A percentile compares a stretch with the other conserved stretches of the same genome.
phyloP scores from a whole-genome alignment of 1,140 invertebrate genomes.

The Bombus pyrosoma region DNA sequence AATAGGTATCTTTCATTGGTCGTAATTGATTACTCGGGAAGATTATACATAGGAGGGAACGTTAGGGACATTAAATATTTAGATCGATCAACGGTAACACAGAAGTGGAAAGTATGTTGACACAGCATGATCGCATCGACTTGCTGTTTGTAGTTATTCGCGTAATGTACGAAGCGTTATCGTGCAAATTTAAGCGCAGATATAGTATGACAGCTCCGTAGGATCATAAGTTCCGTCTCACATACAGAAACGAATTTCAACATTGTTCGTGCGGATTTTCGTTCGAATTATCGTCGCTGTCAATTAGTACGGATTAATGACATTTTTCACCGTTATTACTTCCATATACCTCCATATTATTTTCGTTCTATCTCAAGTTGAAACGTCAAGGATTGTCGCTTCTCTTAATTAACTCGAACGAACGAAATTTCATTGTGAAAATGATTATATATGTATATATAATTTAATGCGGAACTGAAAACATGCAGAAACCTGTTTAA shows the following conservation, averaged over 20 bases:
- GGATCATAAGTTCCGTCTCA: not conserved
- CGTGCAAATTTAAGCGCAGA: not conserved
- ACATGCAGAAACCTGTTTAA: not conserved
- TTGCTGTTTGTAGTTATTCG: not conserved
- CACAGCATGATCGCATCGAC: constrained; percentile 5
- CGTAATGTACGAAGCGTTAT: not conserved
- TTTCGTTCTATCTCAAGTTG: not conserved
- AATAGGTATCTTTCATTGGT: not conserved
- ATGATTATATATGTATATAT: not conserved
- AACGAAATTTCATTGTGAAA: not conserved
- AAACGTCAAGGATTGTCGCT: not conserved
- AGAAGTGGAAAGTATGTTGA: not conserved
- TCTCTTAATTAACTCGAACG: not conserved
- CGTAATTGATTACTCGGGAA: not conserved
- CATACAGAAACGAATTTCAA: not conserved
- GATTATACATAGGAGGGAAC: not conserved
- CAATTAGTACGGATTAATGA: not conserved
- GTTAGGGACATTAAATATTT: not conserved
- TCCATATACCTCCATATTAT: not conserved
- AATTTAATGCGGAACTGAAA: not conserved
- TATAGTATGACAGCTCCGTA: not conserved
- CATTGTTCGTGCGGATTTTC: not conserved
- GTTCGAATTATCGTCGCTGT: not conserved
- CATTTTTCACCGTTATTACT: not conserved
- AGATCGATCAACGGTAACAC: not conserved